phyloP scores from a whole-genome alignment of 2,113 vertebrate species.

The Protomyctophum bolini region DNA sequence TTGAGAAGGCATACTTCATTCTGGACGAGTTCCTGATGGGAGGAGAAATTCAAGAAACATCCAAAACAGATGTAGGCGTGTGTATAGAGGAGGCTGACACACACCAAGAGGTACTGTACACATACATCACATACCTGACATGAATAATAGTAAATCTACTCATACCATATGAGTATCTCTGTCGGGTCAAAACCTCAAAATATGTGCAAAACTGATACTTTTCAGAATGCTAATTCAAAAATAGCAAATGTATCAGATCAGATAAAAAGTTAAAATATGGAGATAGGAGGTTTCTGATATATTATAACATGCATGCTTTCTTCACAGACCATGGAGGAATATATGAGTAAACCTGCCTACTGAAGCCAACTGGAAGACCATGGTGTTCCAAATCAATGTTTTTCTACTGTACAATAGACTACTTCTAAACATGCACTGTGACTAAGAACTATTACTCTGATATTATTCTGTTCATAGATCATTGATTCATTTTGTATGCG shows the following conservation, averaged over 20 bases:
- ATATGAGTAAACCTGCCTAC: constrained; percentile 91
- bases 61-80: constrained; percentile 82
- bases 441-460: not conserved
- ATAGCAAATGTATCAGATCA: too few species aligned
- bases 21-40: constrained; percentile 94
- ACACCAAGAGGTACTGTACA: constrained; percentile 88
- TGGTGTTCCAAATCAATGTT: not conserved
- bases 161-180: not conserved
- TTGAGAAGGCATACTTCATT: constrained; percentile 96
- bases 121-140: not conserved
- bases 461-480: not conserved
- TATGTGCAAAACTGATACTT: too few species aligned
- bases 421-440: not conserved
- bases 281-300: too few species aligned
- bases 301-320: constrained; percentile 13
- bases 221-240: too few species aligned
- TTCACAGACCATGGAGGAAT: constrained; percentile 92
- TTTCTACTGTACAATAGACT: not conserved
- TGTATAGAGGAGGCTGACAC: constrained; percentile 88
- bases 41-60: constrained; percentile 92
- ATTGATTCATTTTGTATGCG: not conserved
- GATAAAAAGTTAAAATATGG: too few species aligned
- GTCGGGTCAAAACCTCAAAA: too few species aligned
- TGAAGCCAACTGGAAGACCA: constrained; percentile 41
- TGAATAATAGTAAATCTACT: not conserved